Evolutionary conservation across 2,888 invertebrate species (phyloP).

Genomic region (Scrobipalpa atriplicella): DNA sequence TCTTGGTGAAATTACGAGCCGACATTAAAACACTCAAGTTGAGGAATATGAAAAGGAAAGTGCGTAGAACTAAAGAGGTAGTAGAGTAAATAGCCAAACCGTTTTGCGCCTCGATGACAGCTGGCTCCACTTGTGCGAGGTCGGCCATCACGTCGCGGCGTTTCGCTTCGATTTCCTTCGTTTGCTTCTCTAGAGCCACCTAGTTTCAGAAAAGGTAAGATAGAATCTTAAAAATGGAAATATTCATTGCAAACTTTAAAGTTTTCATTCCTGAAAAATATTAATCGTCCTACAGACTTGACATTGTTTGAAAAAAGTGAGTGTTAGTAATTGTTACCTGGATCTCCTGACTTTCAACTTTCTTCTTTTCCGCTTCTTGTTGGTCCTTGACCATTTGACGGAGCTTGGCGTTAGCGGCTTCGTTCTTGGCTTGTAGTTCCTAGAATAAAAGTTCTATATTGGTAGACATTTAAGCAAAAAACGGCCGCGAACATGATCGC

Average conservation of each 20-base stretch:
- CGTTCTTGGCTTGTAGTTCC: conserved; percentile 98
- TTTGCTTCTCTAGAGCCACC: conserved; percentile 92
- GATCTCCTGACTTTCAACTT: conserved; percentile 98
- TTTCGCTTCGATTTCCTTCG: conserved; percentile 96
- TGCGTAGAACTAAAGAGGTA: background rate
- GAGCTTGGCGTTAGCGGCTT: conserved; percentile 99
- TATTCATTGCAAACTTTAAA: too few relatives aligned
- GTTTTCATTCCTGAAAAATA: too few relatives aligned
- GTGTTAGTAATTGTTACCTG: conserved; percentile 76
- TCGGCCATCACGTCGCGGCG: conserved; percentile 97
- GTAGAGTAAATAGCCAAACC: conserved; percentile 83
- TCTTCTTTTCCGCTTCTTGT: conserved; percentile 99
- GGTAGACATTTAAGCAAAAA: too few relatives aligned
- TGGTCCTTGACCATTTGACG: conserved; percentile 99
- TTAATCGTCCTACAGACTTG: too few relatives aligned
- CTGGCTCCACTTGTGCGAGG: conserved; percentile 98
- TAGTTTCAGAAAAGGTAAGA: conserved; percentile 44
- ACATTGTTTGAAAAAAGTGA: too few relatives aligned
- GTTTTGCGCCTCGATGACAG: conserved; percentile 99
- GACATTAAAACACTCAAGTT: background rate
- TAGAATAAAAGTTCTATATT: conserved; percentile 43
- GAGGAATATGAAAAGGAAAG: background rate
- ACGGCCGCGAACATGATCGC: too few relatives aligned
- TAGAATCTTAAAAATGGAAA: too few relatives aligned
- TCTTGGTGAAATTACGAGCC: background rate